Conservation (phyloP, 1,140 invertebrate species). For the Himalopsyche phryganea region DNA sequence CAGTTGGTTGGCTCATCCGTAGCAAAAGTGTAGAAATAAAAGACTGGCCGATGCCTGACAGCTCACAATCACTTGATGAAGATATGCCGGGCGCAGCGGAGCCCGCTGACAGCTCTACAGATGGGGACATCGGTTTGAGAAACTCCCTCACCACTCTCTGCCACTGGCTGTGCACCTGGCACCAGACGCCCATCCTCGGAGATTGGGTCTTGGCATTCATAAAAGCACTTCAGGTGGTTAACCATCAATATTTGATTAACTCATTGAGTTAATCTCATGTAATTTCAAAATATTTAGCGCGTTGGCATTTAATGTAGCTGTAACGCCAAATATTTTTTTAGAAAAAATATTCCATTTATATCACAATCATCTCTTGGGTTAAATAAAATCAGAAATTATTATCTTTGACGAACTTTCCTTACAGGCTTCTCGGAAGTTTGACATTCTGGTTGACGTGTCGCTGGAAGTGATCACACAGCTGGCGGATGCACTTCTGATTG, state of each 20-base stretch:
- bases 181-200: constrained; percentile 17
- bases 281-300: too few relatives aligned
- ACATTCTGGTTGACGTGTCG: constrained; percentile 27
- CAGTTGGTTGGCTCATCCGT: constrained; percentile 9
- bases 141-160: constrained; percentile 20
- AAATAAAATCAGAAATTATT: neutral
- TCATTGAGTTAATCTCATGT: too few relatives aligned
- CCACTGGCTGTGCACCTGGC: constrained; percentile 27
- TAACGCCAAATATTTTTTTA: neutral
- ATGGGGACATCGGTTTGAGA: constrained; percentile 4
- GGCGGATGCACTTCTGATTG: constrained; percentile 15
- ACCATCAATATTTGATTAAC: too few relatives aligned
- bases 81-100: neutral
- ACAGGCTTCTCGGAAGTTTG: constrained; percentile 23
- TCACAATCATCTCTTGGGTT: neutral
- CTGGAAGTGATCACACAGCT: constrained; percentile 14
- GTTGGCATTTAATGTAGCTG: neutral
- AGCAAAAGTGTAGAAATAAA: neutral
- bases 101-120: neutral
- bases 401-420: neutral
- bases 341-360: neutral
- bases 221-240: constrained; percentile 23
- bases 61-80: neutral
- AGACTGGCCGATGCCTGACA: too few relatives aligned
- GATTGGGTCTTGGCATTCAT: constrained; percentile 26